A percentile compares a stretch with the other conserved stretches of the same genome.
Evolutionary conservation across 2,888 invertebrate species (phyloP).

Genomic region (Cheilosia impressa): DNA sequence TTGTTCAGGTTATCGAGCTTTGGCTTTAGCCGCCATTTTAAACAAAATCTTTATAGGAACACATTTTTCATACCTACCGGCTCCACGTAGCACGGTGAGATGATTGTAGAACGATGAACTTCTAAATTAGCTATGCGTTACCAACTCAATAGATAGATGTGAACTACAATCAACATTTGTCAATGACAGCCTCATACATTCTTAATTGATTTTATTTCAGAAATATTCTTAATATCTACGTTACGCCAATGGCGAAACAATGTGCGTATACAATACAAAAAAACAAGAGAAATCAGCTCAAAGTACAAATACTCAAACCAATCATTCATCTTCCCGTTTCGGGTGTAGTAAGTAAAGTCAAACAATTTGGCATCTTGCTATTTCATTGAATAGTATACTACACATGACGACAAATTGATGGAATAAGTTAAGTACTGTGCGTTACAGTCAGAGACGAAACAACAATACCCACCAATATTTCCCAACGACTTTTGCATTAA

Average conservation of each 20-base stretch:
- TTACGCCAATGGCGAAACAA: neutral
- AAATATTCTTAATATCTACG: neutral
- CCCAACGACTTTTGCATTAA: no score
- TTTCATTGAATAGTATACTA: neutral
- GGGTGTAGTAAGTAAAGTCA: neutral
- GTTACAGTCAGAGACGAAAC: neutral
- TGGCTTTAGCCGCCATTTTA: no score
- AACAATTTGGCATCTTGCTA: neutral
- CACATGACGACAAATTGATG: neutral
- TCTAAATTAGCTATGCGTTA: neutral
- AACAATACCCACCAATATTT: neutral
- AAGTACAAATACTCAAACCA: no score
- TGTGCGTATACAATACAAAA: neutral
- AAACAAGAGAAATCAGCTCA: no score
- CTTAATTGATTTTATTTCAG: neutral
- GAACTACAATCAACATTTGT: neutral
- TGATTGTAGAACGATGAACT: no score
- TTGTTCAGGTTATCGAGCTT: no score
- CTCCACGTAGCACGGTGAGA: no score
- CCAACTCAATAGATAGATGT: neutral
- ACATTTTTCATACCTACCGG: no score
- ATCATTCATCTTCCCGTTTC: neutral
- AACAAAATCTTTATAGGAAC: no score
- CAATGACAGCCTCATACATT: neutral
- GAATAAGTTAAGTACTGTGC: neutral